Evolutionary conservation across 1,140 invertebrate genomes (phyloP).

Genomic region (Danaus melanippus): DNA sequence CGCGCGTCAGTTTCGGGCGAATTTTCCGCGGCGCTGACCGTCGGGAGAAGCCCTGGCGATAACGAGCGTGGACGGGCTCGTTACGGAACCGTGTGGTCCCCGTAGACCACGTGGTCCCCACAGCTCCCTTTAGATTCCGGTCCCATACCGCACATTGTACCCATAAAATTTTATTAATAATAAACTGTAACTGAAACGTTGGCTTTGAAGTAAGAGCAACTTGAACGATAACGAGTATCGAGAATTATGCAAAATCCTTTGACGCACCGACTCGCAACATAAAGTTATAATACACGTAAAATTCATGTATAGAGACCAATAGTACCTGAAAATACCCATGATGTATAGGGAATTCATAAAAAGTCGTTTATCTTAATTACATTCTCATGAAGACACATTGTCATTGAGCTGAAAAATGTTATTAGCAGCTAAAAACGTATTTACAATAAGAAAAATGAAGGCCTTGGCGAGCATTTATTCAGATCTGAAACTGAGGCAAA

Average conservation of each 20-base stretch:
- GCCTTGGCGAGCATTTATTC: constrained; percentile 5
- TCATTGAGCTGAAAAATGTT: no score
- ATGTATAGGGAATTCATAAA: no score
- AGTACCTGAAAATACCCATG: no score
- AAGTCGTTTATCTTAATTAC: no score
- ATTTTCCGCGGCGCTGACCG: constrained; percentile 70
- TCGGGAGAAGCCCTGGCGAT: constrained; percentile 29
- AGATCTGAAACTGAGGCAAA: constrained; percentile 15
- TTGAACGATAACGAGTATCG: constrained; percentile 52
- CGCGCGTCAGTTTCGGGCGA: constrained; percentile 70
- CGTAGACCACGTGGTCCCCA: no score
- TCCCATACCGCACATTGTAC: constrained; percentile 25
- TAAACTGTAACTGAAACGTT: constrained; percentile 66
- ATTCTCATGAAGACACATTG: no score
- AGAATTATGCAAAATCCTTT: constrained; percentile 61
- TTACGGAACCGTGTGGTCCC: constrained; percentile 23
- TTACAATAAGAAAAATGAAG: no score
- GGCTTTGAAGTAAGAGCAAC: constrained; percentile 61
- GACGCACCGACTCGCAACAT: constrained; percentile 41
- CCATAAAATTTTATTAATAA: constrained; percentile 66
- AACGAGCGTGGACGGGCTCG: constrained; percentile 58
- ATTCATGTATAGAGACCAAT: no score
- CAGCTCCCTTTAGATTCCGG: constrained; percentile 7
- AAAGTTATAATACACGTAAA: constrained; percentile 22
- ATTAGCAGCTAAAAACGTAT: no score